Evolutionary conservation across 2,113 vertebrate genomes (phyloP).

Genomic region (Heterotilapia buettikoferi): DNA sequence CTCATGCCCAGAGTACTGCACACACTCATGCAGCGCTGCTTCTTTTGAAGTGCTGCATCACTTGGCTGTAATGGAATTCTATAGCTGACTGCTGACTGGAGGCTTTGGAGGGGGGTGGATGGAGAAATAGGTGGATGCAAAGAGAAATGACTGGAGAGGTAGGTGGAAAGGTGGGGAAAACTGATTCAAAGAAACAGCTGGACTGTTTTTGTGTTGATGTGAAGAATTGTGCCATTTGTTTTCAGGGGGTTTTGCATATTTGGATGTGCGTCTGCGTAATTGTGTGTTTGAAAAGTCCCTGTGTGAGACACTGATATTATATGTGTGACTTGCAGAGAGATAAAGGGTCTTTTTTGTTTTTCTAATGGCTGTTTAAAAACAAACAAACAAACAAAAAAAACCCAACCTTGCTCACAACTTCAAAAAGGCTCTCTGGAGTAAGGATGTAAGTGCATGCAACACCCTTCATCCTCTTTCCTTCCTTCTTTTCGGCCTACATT

Average conservation of each 20-base stretch:
- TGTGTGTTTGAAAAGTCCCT: background rate
- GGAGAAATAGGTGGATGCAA: constrained; percentile 36
- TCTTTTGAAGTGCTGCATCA: constrained; percentile 64
- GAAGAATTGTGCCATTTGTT: background rate
- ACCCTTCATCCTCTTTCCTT: background rate
- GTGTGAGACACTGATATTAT: constrained; percentile 13
- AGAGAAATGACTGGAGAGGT: constrained; percentile 28
- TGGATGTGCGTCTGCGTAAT: background rate
- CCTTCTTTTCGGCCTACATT: background rate
- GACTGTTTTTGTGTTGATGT: constrained; percentile 5
- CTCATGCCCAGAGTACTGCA: background rate
- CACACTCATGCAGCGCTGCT: constrained; percentile 8
- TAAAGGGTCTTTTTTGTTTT: constrained; percentile 38
- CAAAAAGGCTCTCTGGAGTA: constrained; percentile 25
- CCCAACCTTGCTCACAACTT: constrained; percentile 13
- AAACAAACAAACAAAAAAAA: background rate
- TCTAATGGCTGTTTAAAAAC: constrained; percentile 15
- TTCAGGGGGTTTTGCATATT: background rate
- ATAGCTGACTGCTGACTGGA: constrained; percentile 62
- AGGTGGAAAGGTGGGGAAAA: constrained; percentile 23
- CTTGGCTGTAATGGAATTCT: constrained; percentile 65
- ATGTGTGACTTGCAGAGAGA: background rate
- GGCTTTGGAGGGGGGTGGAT: constrained; percentile 44
- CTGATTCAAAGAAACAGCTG: constrained; percentile 27
- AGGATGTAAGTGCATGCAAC: constrained; percentile 22